A percentile compares a stretch with the other conserved stretches of the same genome.
Evolutionary conservation across 2,797 vertebrate genomes (phyloP).

Genomic region (Coendou prehensilis): DNA sequence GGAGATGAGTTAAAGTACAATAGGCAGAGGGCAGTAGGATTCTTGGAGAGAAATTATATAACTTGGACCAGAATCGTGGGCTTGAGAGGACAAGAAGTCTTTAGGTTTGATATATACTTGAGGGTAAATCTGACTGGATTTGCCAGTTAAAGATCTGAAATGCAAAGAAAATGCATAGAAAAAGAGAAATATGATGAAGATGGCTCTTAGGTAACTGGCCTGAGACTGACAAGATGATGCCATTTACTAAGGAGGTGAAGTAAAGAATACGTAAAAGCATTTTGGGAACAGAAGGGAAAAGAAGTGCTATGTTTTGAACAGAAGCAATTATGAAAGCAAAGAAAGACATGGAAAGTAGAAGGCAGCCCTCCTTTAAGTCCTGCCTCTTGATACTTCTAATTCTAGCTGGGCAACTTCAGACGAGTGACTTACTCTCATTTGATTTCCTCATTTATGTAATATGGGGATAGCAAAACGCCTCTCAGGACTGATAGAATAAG

Average conservation of each 20-base stretch:
- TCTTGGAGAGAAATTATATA: neutral
- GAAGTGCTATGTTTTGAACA: neutral
- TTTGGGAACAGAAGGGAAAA: neutral
- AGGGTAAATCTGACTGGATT: neutral
- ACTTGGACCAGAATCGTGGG: neutral
- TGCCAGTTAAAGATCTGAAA: neutral
- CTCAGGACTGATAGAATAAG: neutral
- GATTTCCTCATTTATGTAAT: neutral
- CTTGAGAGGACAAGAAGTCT: neutral
- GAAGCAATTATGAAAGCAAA: conserved; percentile 22
- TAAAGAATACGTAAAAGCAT: neutral
- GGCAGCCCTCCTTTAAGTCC: neutral
- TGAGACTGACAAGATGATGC: neutral
- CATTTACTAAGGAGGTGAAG: conserved; percentile 10
- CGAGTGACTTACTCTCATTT: neutral
- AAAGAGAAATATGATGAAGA: neutral
- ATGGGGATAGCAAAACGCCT: neutral
- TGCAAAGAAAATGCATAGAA: neutral
- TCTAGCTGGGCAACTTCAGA: neutral
- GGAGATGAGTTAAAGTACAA: neutral
- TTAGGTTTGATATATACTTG: neutral
- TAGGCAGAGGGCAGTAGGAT: neutral
- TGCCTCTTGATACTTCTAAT: neutral
- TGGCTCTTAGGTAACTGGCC: neutral
- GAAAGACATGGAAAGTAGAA: neutral